A percentile compares a stretch with the other conserved stretches of the same genome.
Conservation (phyloP, 2,113 vertebrate genomes). For the Psilopsiagon aymara region DNA sequence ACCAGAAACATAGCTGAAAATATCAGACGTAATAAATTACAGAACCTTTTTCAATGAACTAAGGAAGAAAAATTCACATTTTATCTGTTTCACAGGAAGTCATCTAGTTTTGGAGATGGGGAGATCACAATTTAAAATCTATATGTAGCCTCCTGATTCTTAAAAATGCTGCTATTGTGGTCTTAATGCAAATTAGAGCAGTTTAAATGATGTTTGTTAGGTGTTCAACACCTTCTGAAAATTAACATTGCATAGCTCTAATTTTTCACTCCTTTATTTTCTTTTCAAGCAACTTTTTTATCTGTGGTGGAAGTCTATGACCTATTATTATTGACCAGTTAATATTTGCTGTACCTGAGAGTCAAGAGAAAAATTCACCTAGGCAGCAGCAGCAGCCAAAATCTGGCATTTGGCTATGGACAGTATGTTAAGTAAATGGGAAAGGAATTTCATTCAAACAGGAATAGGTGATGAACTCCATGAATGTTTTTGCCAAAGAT, state of each 20-base stretch:
- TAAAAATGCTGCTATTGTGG: neutral
- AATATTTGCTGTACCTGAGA: neutral
- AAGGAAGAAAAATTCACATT: neutral
- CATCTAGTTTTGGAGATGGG: neutral
- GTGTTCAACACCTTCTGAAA: neutral
- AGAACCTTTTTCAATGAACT: neutral
- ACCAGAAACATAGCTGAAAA: neutral
- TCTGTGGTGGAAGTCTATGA: neutral
- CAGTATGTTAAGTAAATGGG: neutral
- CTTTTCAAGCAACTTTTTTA: neutral
- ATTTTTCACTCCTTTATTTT: neutral
- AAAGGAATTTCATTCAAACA: neutral
- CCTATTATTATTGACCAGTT: neutral
- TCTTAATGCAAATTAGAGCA: neutral
- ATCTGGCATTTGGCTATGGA: neutral
- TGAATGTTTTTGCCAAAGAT: neutral
- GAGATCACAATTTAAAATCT: neutral
- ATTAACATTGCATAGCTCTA: neutral
- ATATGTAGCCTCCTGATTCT: neutral
- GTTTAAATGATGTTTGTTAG: neutral
- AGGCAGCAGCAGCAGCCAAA: neutral
- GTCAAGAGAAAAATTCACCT: neutral
- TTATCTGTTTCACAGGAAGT: neutral
- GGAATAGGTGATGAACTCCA: neutral
- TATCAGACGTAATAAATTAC: neutral